Conservation (phyloP, 2,113 vertebrate species). For the Ondatra zibethicus region DNA sequence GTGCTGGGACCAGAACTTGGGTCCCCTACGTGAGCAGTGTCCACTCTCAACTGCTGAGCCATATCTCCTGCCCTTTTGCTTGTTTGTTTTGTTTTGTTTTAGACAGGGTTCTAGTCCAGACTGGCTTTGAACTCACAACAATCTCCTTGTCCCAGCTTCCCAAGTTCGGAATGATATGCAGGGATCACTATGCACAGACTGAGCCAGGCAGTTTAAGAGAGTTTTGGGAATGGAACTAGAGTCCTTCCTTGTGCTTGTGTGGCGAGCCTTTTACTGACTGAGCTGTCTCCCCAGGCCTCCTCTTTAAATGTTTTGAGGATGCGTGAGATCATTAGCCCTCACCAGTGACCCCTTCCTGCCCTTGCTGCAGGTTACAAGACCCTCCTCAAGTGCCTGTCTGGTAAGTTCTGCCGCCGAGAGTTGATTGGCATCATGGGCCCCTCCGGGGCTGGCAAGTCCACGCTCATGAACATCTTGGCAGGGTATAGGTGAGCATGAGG, state of each 20-base stretch:
- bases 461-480: conserved; percentile 98
- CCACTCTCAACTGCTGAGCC: not conserved
- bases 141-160: not conserved
- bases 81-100: not conserved
- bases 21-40: not conserved
- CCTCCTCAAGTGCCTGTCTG: conserved; percentile 97
- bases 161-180: not conserved
- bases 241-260: not conserved
- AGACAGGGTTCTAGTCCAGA: not conserved
- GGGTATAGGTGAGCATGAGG: conserved; percentile 93
- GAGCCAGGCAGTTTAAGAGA: not conserved
- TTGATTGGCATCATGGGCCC: conserved; percentile 99
- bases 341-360: not conserved
- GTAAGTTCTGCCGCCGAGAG: conserved; percentile 96
- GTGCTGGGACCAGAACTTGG: not conserved
- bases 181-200: too few species aligned
- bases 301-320: not conserved
- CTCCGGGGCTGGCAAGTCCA: conserved; percentile 97
- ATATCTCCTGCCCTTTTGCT: not conserved
- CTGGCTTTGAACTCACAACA: not conserved
- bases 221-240: not conserved
- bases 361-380: conserved; percentile 94
- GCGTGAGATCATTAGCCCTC: not conserved
- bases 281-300: not conserved
- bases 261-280: not conserved